Evolutionary conservation across 35 echinoderm and acorn worm genomes (phyloP), one percentile per base, ranked within the genome.

Genomic region (Strongylocentrotus purpuratus): DNA sequence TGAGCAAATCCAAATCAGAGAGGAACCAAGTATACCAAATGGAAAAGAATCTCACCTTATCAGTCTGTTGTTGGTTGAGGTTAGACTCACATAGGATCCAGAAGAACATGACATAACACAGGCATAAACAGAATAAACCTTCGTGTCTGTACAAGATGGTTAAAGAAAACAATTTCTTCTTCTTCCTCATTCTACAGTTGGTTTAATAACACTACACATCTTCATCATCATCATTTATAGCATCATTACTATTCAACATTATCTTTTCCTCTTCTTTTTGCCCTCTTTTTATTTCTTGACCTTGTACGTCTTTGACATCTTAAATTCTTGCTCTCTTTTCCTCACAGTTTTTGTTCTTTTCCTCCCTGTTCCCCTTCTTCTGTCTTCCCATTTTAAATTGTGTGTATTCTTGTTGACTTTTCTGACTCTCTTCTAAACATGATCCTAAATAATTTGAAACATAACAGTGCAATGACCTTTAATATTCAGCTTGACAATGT

Each of bases 71-170:
- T 13, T 90, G 55, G 22, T 96, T 96, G 32, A 96, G 86, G 35
- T 90, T 92, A 33, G 96, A 97, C 93, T 99, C 98, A 95, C 97
- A 96, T 90, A 98, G 94, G 47, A 99, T 58, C 98, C 98, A 99
- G 45, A 95, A 96, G 31, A 99, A 95, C 96, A 99, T 97, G 45
- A 98, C 88, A 71, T 97, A 96, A 88, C 96, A 98, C 46, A 99
- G 85, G n/a, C 94, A 94, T 45, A 99, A 45, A 78, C 96, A 98
- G 88, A 99, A 99, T 46, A 99, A 96, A 32, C 96, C 97, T 94
- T 99, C 98, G 95, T 99, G 98, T 33, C 98, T 99, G 87, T 20
- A 89, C 0, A n/a, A 28, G 7, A n/a, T n/a, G 7, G 65, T 78
- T 78, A 78, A 78, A n/a, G 28, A 78, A 78, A 78, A 78, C 6